Evolutionary conservation across 2,113 vertebrate genomes (phyloP).

Genomic region (Lepus timidus): DNA sequence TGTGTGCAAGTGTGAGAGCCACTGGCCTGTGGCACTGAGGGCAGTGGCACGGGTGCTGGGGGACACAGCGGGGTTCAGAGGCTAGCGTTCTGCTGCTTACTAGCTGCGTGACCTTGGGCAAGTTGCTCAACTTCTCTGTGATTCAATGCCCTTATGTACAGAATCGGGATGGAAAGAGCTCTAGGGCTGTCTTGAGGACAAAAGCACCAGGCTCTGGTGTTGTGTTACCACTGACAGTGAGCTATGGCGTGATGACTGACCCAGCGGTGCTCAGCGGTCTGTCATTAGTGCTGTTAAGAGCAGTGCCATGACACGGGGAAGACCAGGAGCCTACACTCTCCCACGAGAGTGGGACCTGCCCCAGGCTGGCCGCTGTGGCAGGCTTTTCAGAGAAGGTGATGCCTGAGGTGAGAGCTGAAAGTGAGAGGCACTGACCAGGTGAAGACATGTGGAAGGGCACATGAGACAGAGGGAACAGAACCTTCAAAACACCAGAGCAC

Average conservation of each 20-base stretch:
- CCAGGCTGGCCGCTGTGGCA: background rate
- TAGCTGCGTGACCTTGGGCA: background rate
- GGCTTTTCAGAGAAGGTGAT: background rate
- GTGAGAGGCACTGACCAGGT: background rate
- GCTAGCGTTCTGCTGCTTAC: background rate
- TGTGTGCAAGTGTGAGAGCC: background rate
- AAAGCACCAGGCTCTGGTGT: background rate
- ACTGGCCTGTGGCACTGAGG: background rate
- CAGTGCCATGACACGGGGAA: background rate
- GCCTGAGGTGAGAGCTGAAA: background rate
- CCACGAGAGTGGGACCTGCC: background rate
- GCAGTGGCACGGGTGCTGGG: background rate
- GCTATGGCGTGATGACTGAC: background rate
- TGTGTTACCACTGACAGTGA: background rate
- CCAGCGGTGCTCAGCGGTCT: background rate
- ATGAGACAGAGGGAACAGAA: too few relatives aligned
- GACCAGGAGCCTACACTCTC: background rate
- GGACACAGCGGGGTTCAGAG: background rate
- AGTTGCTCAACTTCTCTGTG: conserved; percentile 36
- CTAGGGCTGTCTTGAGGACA: background rate
- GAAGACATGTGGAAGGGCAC: too few relatives aligned
- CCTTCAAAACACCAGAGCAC: too few relatives aligned
- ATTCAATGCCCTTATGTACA: background rate
- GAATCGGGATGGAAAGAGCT: background rate
- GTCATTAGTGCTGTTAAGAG: background rate